A percentile compares a stretch with the other conserved stretches of the same genome.
These are phyloP conservation scores for Trididemnum clinides DNA, from an alignment of 23 tunicate species.

Conservation along the genomic window DNA sequence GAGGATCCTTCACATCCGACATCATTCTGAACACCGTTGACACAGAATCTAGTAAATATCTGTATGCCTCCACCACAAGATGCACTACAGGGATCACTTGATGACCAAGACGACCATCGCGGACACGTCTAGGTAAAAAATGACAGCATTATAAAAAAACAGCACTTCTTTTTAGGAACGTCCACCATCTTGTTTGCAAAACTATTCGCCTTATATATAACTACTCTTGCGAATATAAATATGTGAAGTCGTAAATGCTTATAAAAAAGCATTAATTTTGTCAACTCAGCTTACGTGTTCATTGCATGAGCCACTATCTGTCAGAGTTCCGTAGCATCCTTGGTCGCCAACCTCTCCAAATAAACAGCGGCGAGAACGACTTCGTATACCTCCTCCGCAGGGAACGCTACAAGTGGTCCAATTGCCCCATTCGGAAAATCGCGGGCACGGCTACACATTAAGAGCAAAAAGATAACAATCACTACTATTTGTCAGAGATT, in stretches of 20 bases:
- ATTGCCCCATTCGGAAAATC: constrained; percentile 38
- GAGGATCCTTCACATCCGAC: constrained; percentile 31
- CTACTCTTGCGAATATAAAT: no score
- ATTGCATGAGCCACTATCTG: constrained; percentile 70
- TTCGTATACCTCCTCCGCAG: constrained; percentile 74
- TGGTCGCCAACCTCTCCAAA: constrained; percentile 69
- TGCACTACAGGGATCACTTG: constrained; percentile 52
- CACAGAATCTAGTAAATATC: constrained; percentile 17
- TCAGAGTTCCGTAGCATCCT: constrained; percentile 66
- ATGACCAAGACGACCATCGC: constrained; percentile 52
- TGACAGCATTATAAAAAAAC: no score
- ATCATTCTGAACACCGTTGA: constrained; percentile 40
- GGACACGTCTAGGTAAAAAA: constrained; percentile 56
- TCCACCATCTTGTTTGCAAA: no score
- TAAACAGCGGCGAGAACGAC: constrained; percentile 44
- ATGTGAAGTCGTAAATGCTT: no score
- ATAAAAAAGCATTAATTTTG: no score
- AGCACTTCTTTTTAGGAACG: no score
- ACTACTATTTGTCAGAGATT: no score
- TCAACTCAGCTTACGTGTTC: constrained; percentile 39
- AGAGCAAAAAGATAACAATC: neutral
- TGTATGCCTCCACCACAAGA: constrained; percentile 47
- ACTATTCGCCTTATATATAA: no score
- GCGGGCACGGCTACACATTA: constrained; percentile 24
- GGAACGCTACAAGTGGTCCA: constrained; percentile 43